Evolutionary conservation across 2,113 vertebrate genomes (phyloP).

Genomic region (Nyctibius bracteatus): DNA sequence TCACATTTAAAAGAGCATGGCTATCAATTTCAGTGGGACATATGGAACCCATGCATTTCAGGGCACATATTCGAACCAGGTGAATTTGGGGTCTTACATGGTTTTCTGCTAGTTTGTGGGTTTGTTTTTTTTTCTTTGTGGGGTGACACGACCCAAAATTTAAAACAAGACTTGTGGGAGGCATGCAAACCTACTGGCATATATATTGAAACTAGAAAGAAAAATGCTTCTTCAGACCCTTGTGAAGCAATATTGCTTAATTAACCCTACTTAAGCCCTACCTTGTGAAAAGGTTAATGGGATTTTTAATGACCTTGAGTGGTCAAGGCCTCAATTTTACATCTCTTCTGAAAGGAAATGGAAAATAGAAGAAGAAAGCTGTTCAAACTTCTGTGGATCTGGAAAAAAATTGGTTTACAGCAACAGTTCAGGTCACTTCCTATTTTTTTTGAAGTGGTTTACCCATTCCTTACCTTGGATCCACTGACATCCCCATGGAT

Average conservation of each 20-base stretch:
- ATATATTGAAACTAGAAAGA: constrained; percentile 35
- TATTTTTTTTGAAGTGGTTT: neutral
- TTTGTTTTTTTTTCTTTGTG: neutral
- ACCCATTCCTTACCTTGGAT: neutral
- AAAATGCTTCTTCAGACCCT: constrained; percentile 50
- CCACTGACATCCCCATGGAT: neutral
- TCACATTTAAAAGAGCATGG: neutral
- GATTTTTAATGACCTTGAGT: constrained; percentile 71
- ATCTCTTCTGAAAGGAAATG: constrained; percentile 66
- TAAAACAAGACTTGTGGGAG: neutral
- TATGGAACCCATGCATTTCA: neutral
- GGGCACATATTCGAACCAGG: neutral
- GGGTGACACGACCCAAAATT: neutral
- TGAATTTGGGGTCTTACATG: neutral
- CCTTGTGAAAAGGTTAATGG: constrained; percentile 69
- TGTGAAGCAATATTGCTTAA: constrained; percentile 68
- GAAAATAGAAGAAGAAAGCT: constrained; percentile 59
- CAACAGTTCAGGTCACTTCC: constrained; percentile 7
- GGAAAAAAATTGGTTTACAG: neutral
- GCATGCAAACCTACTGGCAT: neutral
- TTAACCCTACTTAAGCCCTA: constrained; percentile 71
- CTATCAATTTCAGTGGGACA: neutral
- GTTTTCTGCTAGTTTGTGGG: neutral
- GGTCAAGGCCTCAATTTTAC: constrained; percentile 71
- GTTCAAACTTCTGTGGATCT: constrained; percentile 29